phyloP scores from a whole-genome alignment of 64 coral and sea anemone genomes.

The Pachyseris speciosa region DNA sequence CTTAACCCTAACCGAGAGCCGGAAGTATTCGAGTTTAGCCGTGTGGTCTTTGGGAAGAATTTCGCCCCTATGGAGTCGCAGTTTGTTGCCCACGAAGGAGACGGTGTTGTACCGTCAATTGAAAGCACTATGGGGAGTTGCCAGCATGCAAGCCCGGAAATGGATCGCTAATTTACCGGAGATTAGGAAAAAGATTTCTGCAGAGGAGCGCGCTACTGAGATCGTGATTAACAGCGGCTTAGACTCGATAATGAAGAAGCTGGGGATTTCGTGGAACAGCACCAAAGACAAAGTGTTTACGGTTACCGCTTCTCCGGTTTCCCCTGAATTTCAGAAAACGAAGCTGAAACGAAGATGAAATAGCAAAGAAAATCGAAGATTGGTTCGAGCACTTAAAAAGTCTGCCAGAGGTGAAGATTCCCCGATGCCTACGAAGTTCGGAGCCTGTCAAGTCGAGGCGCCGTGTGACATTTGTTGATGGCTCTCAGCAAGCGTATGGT shows the following conservation, averaged over 20 bases:
- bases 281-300: not conserved
- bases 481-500: too few relatives aligned
- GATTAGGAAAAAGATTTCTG: too few relatives aligned
- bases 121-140: too few relatives aligned
- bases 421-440: too few relatives aligned
- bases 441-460: too few relatives aligned
- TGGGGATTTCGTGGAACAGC: not conserved
- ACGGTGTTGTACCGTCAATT: not conserved
- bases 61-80: constrained; percentile 64
- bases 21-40: constrained; percentile 57
- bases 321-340: not conserved
- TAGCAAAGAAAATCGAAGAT: not conserved
- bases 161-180: too few relatives aligned
- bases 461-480: too few relatives aligned
- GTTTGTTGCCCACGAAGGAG: constrained; percentile 65
- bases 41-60: constrained; percentile 76
- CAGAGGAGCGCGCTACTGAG: too few relatives aligned
- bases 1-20: constrained; percentile 17
- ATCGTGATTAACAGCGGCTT: not conserved
- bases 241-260: not conserved
- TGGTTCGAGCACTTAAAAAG: too few relatives aligned
- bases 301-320: too few relatives aligned
- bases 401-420: too few relatives aligned
- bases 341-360: constrained; percentile 13
- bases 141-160: too few relatives aligned